Evolutionary conservation across 2,888 invertebrate species (phyloP).

Genomic region (Argynnis bischoffii): DNA sequence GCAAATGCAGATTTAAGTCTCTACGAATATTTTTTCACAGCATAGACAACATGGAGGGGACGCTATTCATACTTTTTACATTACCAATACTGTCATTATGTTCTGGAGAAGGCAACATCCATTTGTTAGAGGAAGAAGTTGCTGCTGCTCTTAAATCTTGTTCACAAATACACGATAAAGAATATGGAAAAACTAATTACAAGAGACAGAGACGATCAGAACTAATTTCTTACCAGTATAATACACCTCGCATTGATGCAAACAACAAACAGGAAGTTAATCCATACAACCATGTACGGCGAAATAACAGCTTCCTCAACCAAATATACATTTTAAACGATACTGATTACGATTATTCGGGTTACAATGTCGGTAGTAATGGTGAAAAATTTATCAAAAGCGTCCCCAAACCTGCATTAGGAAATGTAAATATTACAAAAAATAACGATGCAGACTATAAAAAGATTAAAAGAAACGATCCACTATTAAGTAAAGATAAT

Average conservation of each 20-base stretch:
- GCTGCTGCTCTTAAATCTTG: slow-evolving; percentile 64
- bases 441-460: slow-evolving; percentile 41
- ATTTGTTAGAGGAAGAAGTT: slow-evolving; percentile 69
- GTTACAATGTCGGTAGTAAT: slow-evolving; percentile 48
- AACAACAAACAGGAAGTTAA: slow-evolving; percentile 50
- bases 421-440: slow-evolving; percentile 18
- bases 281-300: slow-evolving; percentile 58
- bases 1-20: slow-evolving; percentile 50
- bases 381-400: slow-evolving; percentile 53
- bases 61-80: slow-evolving; percentile 48
- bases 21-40: slow-evolving; percentile 24
- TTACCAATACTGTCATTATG: slow-evolving; percentile 54
- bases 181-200: slow-evolving; percentile 35
- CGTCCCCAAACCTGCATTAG: slow-evolving; percentile 46
- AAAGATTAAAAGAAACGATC: slow-evolving; percentile 58
- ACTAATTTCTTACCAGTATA: slow-evolving; percentile 41
- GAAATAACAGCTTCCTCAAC: slow-evolving; percentile 53
- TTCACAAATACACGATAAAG: slow-evolving; percentile 38
- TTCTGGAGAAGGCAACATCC: slow-evolving; percentile 69
- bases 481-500: slow-evolving; percentile 53
- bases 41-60: slow-evolving; percentile 51
- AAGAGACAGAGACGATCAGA: slow-evolving; percentile 51
- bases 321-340: slow-evolving; percentile 57
- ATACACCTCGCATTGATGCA: slow-evolving; percentile 56
- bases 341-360: slow-evolving; percentile 57